These are phyloP conservation scores for Epicampocera succincta DNA, from an alignment of 2,888 invertebrate genomes.

Conservation along the genomic window DNA sequence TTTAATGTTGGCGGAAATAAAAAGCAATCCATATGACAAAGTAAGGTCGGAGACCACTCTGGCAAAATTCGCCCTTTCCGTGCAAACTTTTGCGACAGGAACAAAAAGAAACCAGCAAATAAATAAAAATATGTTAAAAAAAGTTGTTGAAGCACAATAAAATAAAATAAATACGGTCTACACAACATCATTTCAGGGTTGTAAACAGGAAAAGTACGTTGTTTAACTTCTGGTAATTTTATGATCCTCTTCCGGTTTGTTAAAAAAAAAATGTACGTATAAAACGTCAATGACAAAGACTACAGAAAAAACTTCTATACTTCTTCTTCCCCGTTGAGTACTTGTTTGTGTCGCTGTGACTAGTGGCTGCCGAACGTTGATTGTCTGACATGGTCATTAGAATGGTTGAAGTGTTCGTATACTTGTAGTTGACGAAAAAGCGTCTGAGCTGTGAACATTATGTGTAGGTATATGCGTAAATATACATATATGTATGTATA, in stretches of 20 bases:
- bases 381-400: no score
- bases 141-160: neutral
- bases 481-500: no score
- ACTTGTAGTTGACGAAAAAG: no score
- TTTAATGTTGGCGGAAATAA: neutral
- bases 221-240: conserved; percentile 70
- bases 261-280: conserved; percentile 6
- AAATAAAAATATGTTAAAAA: conserved; percentile 25
- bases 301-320: neutral
- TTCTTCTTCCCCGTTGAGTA: no score
- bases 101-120: neutral
- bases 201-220: conserved; percentile 57
- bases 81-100: neutral
- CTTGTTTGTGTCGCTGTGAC: no score
- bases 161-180: neutral
- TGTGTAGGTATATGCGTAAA: no score
- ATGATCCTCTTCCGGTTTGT: conserved; percentile 73
- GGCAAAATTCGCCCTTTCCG: neutral
- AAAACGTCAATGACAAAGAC: conserved; percentile 11
- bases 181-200: conserved; percentile 15
- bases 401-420: no score
- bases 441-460: no score
- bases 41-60: conserved; percentile 6
- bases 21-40: neutral
- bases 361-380: no score